Evolutionary conservation across 2,113 vertebrate species (phyloP).

Genomic region (Phodopus roborovskii): DNA sequence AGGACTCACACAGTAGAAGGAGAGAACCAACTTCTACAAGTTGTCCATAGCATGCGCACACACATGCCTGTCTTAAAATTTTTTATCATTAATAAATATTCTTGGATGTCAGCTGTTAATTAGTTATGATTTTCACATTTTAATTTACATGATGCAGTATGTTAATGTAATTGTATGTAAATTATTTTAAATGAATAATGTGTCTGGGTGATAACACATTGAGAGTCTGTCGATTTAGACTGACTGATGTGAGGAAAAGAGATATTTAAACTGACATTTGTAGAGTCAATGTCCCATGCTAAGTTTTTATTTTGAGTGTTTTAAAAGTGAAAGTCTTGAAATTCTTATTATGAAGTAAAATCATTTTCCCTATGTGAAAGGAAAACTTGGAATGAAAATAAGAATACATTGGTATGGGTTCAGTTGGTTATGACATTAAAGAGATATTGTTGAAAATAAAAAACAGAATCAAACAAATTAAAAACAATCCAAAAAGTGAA

Average conservation of each 20-base stretch:
- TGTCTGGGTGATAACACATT: background rate
- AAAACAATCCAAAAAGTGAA: background rate
- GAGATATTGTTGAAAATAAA: background rate
- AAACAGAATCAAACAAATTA: background rate
- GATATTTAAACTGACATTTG: conserved; percentile 16
- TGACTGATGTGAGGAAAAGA: background rate
- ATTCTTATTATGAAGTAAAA: conserved; percentile 51
- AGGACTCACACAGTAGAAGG: too few species aligned
- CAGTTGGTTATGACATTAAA: conserved; percentile 17
- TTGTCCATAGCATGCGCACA: background rate
- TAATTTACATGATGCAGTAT: background rate
- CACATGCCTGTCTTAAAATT: background rate
- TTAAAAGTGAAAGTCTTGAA: background rate
- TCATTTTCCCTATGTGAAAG: background rate
- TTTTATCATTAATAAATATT: conserved; percentile 27
- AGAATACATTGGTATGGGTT: background rate
- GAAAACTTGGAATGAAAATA: conserved; percentile 29
- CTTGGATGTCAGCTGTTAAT: background rate
- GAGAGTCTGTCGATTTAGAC: background rate
- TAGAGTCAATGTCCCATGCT: background rate
- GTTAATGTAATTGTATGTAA: background rate
- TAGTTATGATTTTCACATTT: conserved; percentile 49
- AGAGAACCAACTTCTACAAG: too few species aligned
- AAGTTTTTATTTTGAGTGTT: conserved; percentile 45
- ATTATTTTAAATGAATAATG: conserved; percentile 25